phyloP scores from a whole-genome alignment of 2,113 vertebrate genomes.

The Oryzias woworae region DNA sequence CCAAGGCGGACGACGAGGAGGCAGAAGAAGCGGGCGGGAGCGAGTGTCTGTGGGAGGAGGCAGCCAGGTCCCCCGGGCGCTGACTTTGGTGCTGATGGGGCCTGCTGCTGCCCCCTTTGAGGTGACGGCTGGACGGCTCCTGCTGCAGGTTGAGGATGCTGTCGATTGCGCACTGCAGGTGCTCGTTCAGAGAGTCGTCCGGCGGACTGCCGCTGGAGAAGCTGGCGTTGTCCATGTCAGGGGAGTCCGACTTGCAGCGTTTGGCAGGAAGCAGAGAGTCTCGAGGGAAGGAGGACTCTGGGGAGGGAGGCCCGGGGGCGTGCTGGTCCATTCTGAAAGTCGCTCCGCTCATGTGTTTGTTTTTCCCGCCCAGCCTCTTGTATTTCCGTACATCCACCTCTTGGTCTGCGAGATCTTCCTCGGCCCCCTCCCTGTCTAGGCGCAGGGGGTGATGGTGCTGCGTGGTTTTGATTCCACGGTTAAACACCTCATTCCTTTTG shows the following conservation, averaged over 20 bases:
- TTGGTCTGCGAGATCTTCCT: conserved; percentile 51
- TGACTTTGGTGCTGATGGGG: conserved; percentile 71
- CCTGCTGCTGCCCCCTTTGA: conserved; percentile 63
- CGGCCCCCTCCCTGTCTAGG: conserved; percentile 53
- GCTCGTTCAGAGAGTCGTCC: conserved; percentile 88
- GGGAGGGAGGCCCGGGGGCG: conserved; percentile 76
- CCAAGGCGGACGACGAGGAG: conserved; percentile 79
- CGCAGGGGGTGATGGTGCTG: conserved; percentile 61
- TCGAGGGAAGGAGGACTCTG: conserved; percentile 60
- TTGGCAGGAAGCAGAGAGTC: conserved; percentile 83
- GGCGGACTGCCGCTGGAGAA: conserved; percentile 94
- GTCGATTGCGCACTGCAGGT: conserved; percentile 95
- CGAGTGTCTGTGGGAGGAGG: conserved; percentile 75
- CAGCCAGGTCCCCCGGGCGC: conserved; percentile 54
- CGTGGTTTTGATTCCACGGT: conserved; percentile 78
- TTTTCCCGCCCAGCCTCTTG: conserved; percentile 67
- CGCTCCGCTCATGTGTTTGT: conserved; percentile 65
- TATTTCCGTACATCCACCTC: conserved; percentile 59
- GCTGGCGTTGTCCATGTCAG: conserved; percentile 92
- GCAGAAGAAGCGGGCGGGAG: conserved; percentile 71
- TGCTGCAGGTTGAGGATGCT: conserved; percentile 96
- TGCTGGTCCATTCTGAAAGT: conserved; percentile 78
- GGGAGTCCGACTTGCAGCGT: conserved; percentile 85
- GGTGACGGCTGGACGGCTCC: conserved; percentile 68
- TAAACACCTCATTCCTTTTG: conserved; percentile 83